These are phyloP conservation scores for Bubalus kerabau DNA, from an alignment of 2,113 vertebrate species.

Conservation along the genomic window DNA sequence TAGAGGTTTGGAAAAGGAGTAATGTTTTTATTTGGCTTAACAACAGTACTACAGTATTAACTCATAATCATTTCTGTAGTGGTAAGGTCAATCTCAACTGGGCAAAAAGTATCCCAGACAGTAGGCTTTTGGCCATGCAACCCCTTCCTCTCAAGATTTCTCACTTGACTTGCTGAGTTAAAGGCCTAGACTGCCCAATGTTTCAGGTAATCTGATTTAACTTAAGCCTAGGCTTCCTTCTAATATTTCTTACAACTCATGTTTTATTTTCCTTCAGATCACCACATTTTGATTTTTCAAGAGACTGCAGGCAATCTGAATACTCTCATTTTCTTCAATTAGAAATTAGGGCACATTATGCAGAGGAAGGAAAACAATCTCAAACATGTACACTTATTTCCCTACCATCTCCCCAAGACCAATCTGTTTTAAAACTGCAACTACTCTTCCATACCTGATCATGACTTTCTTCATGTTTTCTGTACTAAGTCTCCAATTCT, in stretches of 20 bases:
- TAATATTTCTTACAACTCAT: background rate
- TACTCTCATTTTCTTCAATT: background rate
- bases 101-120: background rate
- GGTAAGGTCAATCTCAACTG: background rate
- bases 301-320: background rate
- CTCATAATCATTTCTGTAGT: background rate
- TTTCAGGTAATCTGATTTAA: background rate
- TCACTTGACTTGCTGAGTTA: conserved; percentile 13
- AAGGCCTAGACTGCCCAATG: background rate
- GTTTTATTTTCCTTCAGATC: background rate
- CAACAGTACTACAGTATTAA: background rate
- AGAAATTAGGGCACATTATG: background rate
- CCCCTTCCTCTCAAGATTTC: background rate
- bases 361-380: conserved; percentile 34
- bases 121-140: background rate
- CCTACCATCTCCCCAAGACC: background rate
- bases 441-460: background rate
- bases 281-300: background rate
- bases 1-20: background rate
- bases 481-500: background rate
- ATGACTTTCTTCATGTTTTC: background rate
- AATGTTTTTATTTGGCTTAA: conserved; percentile 31
- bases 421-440: background rate
- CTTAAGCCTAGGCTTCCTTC: background rate
- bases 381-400: background rate